Evolutionary conservation across 2,888 invertebrate species (phyloP).

Genomic region (Napeogenes inachia): DNA sequence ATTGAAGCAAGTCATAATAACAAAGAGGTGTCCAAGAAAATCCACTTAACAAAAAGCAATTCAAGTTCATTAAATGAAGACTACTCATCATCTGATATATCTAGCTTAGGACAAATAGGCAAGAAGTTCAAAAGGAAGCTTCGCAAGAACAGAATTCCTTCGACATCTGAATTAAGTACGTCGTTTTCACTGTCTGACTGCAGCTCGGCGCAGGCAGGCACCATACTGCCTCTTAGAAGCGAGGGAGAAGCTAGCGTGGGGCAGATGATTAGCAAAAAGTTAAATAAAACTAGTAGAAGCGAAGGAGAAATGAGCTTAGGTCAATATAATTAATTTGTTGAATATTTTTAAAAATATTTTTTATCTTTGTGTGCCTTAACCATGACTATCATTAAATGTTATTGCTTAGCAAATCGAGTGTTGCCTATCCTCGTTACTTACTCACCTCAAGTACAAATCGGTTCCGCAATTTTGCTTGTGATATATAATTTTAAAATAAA

Average conservation of each 20-base stretch:
- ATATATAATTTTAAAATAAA: slow-evolving; percentile 39
- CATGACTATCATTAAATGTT: slow-evolving; percentile 10
- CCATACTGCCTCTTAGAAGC: slow-evolving; percentile 56
- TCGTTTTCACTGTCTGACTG: slow-evolving; percentile 46
- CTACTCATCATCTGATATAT: slow-evolving; percentile 63
- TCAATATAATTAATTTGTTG: slow-evolving; percentile 17
- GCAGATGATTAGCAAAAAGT: slow-evolving; percentile 36
- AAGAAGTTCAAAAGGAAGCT: slow-evolving; percentile 44
- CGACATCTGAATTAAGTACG: slow-evolving; percentile 54
- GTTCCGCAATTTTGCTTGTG: slow-evolving; percentile 49
- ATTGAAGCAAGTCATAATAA: slow-evolving; percentile 32
- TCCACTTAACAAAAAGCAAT: slow-evolving; percentile 43
- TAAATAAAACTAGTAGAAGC: slow-evolving; percentile 41
- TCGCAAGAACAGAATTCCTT: slow-evolving; percentile 39
- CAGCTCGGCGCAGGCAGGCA: slow-evolving; percentile 48
- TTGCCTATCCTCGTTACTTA: slow-evolving; percentile 35
- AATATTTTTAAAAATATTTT: slow-evolving; percentile 13
- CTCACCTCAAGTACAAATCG: slow-evolving; percentile 64
- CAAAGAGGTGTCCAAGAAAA: slow-evolving; percentile 12
- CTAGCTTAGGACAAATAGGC: slow-evolving; percentile 66
- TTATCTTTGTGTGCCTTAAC: slow-evolving; percentile 20
- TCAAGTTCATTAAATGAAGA: slow-evolving; percentile 63
- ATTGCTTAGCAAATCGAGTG: slow-evolving; percentile 27
- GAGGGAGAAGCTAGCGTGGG: slow-evolving; percentile 61
- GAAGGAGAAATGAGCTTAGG: slow-evolving; percentile 54